Evolutionary conservation across 2,113 vertebrate species (phyloP).

Genomic region (Halichoerus grypus): DNA sequence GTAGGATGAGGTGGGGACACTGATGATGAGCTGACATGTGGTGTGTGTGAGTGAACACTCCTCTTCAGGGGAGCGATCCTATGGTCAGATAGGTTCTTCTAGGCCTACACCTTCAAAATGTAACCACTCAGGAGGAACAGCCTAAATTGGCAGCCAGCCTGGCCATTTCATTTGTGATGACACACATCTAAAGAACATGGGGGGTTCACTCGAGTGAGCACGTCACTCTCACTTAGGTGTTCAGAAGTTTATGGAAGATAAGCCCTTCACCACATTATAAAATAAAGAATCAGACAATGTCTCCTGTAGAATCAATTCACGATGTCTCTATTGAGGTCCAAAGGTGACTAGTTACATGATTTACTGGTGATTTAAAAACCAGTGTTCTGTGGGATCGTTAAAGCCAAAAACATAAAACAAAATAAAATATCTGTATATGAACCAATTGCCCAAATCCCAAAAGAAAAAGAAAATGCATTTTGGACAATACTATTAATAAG

Average conservation of each 20-base stretch:
- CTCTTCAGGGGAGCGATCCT: not conserved
- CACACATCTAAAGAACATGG: not conserved
- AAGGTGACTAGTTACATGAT: not conserved
- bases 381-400: not conserved
- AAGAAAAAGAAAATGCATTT: not conserved
- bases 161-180: not conserved
- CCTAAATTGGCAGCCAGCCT: not conserved
- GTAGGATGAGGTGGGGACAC: rapidly evolving
- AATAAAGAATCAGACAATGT: not conserved
- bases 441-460: not conserved
- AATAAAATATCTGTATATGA: not conserved
- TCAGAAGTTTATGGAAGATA: not conserved
- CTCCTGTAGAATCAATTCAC: not conserved
- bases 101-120: not conserved
- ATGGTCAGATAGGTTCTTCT: not conserved
- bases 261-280: not conserved
- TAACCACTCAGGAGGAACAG: not conserved
- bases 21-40: not conserved
- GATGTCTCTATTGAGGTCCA: not conserved
- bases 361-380: not conserved
- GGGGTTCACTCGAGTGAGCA: not conserved
- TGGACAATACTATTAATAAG: not conserved
- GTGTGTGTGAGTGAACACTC: not conserved
- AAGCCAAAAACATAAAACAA: not conserved
- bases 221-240: not conserved